These are phyloP conservation scores for Ormyrus nitidulus DNA, from an alignment of 2,888 invertebrate species.

Conservation along the genomic window DNA sequence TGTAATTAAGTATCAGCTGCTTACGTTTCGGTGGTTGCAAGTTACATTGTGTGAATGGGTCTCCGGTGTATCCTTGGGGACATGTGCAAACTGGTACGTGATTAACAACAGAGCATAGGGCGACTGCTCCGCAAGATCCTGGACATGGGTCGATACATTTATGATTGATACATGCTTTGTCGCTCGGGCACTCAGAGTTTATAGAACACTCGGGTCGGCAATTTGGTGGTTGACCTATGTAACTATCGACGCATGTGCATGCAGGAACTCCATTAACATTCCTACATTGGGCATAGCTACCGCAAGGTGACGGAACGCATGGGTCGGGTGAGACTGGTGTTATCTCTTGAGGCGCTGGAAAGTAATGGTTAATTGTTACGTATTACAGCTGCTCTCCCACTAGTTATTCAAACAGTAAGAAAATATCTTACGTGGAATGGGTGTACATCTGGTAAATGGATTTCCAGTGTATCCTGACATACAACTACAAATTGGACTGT, in stretches of 20 bases:
- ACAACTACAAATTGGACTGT: constrained; percentile 77
- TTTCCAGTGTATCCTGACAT: constrained; percentile 76
- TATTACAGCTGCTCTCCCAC: too few species aligned
- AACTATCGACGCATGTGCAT: constrained; percentile 76
- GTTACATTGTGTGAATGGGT: constrained; percentile 76
- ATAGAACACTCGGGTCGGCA: constrained; percentile 76
- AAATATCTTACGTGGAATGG: constrained; percentile 60
- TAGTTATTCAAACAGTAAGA: too few species aligned
- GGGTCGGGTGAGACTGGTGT: constrained; percentile 81
- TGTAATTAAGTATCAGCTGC: constrained; percentile 54
- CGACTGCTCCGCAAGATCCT: constrained; percentile 75
- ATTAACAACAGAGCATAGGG: constrained; percentile 76
- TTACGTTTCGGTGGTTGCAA: constrained; percentile 77
- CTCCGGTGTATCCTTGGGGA: constrained; percentile 76
- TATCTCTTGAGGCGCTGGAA: constrained; percentile 71
- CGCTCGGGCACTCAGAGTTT: constrained; percentile 75
- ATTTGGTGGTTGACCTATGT: constrained; percentile 74
- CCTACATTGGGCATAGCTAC: constrained; percentile 88
- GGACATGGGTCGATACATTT: constrained; percentile 77
- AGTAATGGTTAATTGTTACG: constrained; percentile 3
- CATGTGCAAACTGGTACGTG: constrained; percentile 77
- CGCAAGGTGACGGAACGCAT: constrained; percentile 88
- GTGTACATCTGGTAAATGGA: constrained; percentile 75
- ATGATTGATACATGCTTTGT: constrained; percentile 76
- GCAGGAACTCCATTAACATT: constrained; percentile 84